A percentile compares a stretch with the other conserved stretches of the same genome.
Conservation (phyloP, 1,140 invertebrate species). For the Heliconius hermathena region DNA sequence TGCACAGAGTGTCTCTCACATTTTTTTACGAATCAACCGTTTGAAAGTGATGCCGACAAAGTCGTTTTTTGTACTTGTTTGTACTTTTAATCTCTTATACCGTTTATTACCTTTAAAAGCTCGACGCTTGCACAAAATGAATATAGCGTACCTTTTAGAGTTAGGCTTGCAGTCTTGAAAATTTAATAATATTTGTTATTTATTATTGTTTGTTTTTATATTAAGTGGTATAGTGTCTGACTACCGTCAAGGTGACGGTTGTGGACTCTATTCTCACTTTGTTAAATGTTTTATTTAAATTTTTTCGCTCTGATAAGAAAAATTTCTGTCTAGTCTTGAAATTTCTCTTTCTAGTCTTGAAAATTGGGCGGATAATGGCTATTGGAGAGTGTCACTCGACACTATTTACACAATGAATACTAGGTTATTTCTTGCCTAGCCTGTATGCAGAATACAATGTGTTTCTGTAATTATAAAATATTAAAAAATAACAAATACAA, state of each 20-base stretch:
- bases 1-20: not conserved
- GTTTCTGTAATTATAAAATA: too few species aligned
- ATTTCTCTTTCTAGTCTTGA: not conserved
- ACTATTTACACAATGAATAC: too few species aligned
- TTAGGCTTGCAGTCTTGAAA: not conserved
- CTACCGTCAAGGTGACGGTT: too few species aligned
- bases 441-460: too few species aligned
- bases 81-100: constrained; percentile 6
- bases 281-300: too few species aligned
- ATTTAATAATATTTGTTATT: not conserved
- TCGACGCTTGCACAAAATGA: constrained; percentile 12
- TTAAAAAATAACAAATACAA: too few species aligned
- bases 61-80: constrained; percentile 2
- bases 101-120: constrained; percentile 13
- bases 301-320: too few species aligned
- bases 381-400: too few species aligned
- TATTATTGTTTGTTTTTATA: not conserved
- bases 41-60: constrained; percentile 1
- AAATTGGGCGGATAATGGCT: not conserved
- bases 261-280: not conserved
- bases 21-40: not conserved
- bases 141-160: constrained; percentile 1
- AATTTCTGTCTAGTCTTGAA: too few species aligned
- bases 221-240: not conserved
- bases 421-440: too few species aligned